Conservation (phyloP, 2,113 vertebrate species). For the Oreocharis arfaki region DNA sequence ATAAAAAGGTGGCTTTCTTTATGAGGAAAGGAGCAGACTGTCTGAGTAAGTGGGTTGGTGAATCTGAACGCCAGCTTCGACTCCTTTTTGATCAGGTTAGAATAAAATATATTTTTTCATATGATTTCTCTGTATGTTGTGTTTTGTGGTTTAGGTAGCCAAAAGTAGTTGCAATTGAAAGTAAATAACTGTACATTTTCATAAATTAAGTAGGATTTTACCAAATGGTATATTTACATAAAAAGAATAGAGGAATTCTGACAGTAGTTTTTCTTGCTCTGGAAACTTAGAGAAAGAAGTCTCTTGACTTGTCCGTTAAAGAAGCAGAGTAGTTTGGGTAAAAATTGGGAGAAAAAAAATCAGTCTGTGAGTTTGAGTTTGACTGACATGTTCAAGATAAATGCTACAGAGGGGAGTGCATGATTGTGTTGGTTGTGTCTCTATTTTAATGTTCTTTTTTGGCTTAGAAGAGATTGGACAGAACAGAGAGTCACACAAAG, state of each 20-base stretch:
- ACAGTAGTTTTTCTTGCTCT: background rate
- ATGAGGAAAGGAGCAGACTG: conserved; percentile 99
- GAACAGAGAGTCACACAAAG: background rate
- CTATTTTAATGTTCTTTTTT: background rate
- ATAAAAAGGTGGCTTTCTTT: conserved; percentile 97
- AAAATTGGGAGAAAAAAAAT: background rate
- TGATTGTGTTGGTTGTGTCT: background rate
- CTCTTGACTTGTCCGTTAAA: background rate
- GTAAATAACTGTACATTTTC: background rate
- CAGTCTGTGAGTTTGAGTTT: background rate
- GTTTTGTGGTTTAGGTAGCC: background rate
- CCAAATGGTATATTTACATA: background rate
- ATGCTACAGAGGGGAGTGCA: background rate
- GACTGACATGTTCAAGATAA: background rate
- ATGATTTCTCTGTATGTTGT: background rate
- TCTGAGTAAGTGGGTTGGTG: conserved; percentile 99
- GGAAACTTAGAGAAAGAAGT: background rate
- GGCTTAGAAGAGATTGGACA: background rate
- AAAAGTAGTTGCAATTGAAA: background rate
- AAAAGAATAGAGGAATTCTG: background rate
- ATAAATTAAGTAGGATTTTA: background rate
- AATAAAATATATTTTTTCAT: background rate
- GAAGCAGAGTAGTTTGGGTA: background rate
- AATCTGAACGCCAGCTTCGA: conserved; percentile 96
- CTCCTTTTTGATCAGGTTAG: conserved; percentile 98